phyloP scores from a whole-genome alignment of 2,888 invertebrate genomes.

The Panzeria rudis region DNA sequence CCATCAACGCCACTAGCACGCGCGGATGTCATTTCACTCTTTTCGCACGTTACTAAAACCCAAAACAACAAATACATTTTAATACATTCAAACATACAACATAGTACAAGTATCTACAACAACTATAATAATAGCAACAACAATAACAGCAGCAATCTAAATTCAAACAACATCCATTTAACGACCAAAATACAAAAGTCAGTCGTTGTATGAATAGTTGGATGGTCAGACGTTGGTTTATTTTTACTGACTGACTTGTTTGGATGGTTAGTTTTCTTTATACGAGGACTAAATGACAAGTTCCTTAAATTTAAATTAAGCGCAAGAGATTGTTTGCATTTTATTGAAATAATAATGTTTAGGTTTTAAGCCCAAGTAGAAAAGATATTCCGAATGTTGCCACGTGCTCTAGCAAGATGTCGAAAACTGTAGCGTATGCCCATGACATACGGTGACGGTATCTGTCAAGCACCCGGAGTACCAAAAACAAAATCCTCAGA shows the following conservation, averaged over 20 bases:
- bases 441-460: too few species aligned
- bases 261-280: conserved; percentile 33
- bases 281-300: conserved; percentile 15
- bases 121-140: conserved; percentile 9
- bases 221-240: conserved; percentile 35
- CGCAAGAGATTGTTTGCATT: too few species aligned
- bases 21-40: conserved; percentile 79
- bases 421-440: too few species aligned
- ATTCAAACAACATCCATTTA: conserved; percentile 68
- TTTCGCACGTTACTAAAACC: conserved; percentile 75
- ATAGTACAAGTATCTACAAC: not conserved
- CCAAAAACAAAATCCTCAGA: too few species aligned
- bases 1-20: conserved; percentile 74
- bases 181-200: conserved; percentile 67
- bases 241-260: conserved; percentile 43
- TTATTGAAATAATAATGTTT: too few species aligned
- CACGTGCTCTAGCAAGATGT: too few species aligned
- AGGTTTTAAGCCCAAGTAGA: too few species aligned
- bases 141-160: conserved; percentile 42
- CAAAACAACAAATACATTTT: conserved; percentile 50
- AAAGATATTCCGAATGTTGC: too few species aligned
- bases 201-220: conserved; percentile 44
- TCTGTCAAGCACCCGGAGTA: too few species aligned
- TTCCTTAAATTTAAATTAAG: not conserved
- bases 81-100: not conserved